phyloP scores from a whole-genome alignment of 2,888 invertebrate species.

The Andrena bicolor region DNA sequence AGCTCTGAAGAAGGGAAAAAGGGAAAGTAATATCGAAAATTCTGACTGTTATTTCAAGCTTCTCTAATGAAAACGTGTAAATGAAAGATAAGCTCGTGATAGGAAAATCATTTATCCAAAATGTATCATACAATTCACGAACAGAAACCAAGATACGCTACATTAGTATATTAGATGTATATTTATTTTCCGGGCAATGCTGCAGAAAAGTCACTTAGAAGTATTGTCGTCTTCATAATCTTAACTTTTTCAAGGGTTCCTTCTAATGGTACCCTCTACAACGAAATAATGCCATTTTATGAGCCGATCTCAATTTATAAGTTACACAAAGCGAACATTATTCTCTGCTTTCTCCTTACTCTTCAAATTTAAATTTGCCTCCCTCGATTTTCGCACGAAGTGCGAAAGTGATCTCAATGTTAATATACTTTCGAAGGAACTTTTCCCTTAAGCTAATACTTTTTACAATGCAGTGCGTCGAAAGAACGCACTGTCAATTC shows the following conservation, averaged over 20 bases:
- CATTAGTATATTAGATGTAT: constrained; percentile 59
- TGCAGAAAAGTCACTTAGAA: constrained; percentile 40
- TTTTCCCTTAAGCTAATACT: constrained; percentile 18
- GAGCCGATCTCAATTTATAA: constrained; percentile 1
- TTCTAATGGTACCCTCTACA: constrained; percentile 21
- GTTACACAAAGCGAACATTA: constrained; percentile 1
- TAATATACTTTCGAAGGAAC: constrained; percentile 28
- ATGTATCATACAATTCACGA: constrained; percentile 65
- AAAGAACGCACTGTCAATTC: constrained; percentile 11
- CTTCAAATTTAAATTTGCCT: constrained; percentile 6
- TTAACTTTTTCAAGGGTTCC: constrained; percentile 26
- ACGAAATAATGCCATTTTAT: constrained; percentile 16
- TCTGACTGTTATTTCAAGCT: constrained; percentile 33
- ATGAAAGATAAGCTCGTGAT: constrained; percentile 62
- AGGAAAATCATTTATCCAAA: constrained; percentile 69
- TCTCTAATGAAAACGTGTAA: constrained; percentile 40
- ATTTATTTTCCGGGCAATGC: constrained; percentile 39
- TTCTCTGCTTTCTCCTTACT: background rate
- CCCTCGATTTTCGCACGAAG: background rate
- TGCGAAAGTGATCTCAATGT: background rate
- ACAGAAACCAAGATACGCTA: constrained; percentile 63
- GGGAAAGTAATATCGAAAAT: constrained; percentile 28
- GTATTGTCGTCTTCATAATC: constrained; percentile 51
- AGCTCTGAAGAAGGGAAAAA: constrained; percentile 23
- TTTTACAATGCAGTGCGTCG: constrained; percentile 32